phyloP scores from a whole-genome alignment of 23 tunicate genomes.

The Halocynthia roretzi region DNA sequence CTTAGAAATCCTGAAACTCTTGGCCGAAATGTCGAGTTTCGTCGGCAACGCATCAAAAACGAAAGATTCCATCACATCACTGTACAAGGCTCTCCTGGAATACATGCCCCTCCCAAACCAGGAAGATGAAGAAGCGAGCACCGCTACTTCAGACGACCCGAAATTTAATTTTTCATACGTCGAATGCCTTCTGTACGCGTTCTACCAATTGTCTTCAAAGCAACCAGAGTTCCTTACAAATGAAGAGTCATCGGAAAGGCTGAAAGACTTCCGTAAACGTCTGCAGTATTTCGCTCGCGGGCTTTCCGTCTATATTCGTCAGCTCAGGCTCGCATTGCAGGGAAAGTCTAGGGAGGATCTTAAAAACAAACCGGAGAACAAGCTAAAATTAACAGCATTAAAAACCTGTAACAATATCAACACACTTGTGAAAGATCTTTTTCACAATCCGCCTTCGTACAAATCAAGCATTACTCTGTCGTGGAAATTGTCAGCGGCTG shows the following conservation, averaged over 20 bases:
- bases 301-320: constrained; percentile 71
- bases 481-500: constrained; percentile 60
- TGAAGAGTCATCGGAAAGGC: constrained; percentile 52
- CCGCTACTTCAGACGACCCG: constrained; percentile 23
- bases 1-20: constrained; percentile 49
- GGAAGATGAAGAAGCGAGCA: constrained; percentile 22
- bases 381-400: constrained; percentile 57
- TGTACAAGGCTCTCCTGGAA: constrained; percentile 42
- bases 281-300: constrained; percentile 90
- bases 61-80: constrained; percentile 37
- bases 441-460: constrained; percentile 82
- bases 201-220: constrained; percentile 51
- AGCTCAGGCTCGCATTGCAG: constrained; percentile 47
- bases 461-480: constrained; percentile 51
- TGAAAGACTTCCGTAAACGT: constrained; percentile 84
- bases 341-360: constrained; percentile 69
- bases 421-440: constrained; percentile 73
- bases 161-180: constrained; percentile 77
- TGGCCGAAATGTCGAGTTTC: constrained; percentile 62
- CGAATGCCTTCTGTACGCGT: constrained; percentile 76
- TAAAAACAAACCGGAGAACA: constrained; percentile 53
- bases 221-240: constrained; percentile 50
- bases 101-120: constrained; percentile 84
- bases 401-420: constrained; percentile 96
- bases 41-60: constrained; percentile 65